phyloP scores from a whole-genome alignment of 2,797 vertebrate genomes.

The Sebastes taczanowskii region DNA sequence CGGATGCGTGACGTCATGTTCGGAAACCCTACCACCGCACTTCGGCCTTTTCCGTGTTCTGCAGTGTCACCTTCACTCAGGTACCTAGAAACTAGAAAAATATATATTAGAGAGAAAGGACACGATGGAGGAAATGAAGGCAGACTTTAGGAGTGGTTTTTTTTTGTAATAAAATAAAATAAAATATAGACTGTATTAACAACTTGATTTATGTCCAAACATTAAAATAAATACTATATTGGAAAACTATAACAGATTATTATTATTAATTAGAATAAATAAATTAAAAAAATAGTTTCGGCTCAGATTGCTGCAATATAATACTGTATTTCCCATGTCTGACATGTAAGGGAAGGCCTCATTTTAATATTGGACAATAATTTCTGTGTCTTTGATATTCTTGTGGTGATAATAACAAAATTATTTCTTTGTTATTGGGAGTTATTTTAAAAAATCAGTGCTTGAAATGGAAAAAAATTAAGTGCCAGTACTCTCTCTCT shows the following conservation, averaged over 20 bases:
- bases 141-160: not conserved
- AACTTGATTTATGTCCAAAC: not conserved
- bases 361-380: not conserved
- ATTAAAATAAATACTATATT: no score
- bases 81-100: not conserved
- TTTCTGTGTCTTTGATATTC: not conserved
- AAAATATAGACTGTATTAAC: not conserved
- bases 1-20: not conserved
- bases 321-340: rapidly evolving
- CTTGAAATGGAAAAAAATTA: no score
- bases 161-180: not conserved
- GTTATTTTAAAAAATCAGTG: not conserved
- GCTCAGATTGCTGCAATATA: no score
- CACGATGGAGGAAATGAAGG: not conserved
- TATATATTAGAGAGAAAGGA: not conserved
- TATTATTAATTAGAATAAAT: not conserved
- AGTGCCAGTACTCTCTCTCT: no score
- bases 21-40: not conserved
- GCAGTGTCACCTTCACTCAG: not conserved
- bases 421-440: not conserved
- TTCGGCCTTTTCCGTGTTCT: constrained; percentile 20
- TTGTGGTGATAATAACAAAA: not conserved
- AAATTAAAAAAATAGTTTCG: not conserved
- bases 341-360: not conserved
- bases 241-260: not conserved